Evolutionary conservation across 2,797 vertebrate species (phyloP).

Genomic region (Okamejei kenojei): DNA sequence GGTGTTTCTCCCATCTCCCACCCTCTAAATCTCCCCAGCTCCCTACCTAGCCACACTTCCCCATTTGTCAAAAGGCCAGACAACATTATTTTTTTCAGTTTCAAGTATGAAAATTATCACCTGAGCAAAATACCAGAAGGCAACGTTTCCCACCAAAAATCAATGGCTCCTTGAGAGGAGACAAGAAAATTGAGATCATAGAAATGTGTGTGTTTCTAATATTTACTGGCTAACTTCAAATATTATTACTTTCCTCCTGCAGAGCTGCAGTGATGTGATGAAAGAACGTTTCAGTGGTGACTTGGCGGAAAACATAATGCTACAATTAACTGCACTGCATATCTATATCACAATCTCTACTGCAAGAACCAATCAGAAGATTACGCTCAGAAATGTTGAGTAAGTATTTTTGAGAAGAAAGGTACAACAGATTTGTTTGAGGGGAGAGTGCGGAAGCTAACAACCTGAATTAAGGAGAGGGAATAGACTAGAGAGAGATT

Average conservation of each 20-base stretch:
- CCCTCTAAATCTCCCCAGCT: too few relatives aligned
- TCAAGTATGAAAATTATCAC: background rate
- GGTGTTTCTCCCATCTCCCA: background rate
- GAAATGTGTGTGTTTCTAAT: background rate
- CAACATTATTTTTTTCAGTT: background rate
- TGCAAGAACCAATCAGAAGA: slow-evolving; percentile 90
- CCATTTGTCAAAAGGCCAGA: background rate
- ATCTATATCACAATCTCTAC: slow-evolving; percentile 96
- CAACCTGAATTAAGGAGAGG: background rate
- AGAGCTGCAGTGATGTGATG: slow-evolving; percentile 98
- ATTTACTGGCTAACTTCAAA: background rate
- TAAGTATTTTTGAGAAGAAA: slow-evolving; percentile 59
- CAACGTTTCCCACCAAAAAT: background rate
- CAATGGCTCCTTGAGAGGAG: background rate
- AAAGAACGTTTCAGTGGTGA: slow-evolving; percentile 88
- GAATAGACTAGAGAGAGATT: background rate
- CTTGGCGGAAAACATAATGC: slow-evolving; percentile 85
- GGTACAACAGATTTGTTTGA: background rate
- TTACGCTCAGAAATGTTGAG: slow-evolving; percentile 96
- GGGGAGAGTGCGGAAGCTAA: background rate
- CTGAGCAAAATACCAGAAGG: background rate
- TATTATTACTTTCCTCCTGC: slow-evolving; percentile 38
- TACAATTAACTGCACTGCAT: slow-evolving; percentile 87
- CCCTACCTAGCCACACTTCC: background rate
- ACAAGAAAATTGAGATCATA: background rate